Base-by-base conservation (phyloP, 2,797 vertebrate species). In the Pipistrellus pipistrellus region DNA sequence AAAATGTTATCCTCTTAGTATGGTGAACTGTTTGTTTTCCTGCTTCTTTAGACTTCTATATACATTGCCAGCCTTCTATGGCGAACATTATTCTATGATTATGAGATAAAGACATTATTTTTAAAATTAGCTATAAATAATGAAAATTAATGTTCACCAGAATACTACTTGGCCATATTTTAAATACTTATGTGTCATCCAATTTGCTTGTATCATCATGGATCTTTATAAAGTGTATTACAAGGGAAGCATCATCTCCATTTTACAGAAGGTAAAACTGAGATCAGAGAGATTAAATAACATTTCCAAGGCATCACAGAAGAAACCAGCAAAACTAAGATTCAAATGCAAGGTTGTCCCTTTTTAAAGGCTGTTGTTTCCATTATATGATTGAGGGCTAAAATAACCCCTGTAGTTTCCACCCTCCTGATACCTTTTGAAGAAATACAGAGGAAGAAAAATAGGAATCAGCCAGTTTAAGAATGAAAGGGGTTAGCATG, bases 391-490 rank as follows among this genome's bases (percentile, higher is more conserved):
- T 30, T 59, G 55, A 93, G 17, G 25, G 9, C 38, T 85, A 53
- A 46, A 95, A 78, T 75, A 83, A 71, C 6, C 17, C 66, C 35
- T 44, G n/a, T 20, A 48, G 44, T 73, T 95, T 68, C 38, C 3
- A 35, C 21, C 32, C 53, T 5, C 25, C 30, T 3, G 30, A 77
- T 57, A 78, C 10, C 57, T 59, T 84, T 53, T 80, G 30, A 86
- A 93, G 12, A 57, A 77, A 81, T 76, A 78, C 15, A 68, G 38
- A 92, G 32, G 32, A 94, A 90, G 35, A 53, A 82, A 92, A 81
- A 72, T 71, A 86, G 20, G 73, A 77, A 71, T 44, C 38, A 73
- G 25, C 71, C 4, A 77, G 27, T 73, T 57, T 90, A 72, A 94
- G 30, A 10, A 66, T 57, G 6, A 64, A 71, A 86, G 90, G 59